A percentile compares a stretch with the other conserved stretches of the same genome.
These are phyloP conservation scores for Himalopsyche japonica DNA, from an alignment of 2,888 invertebrate species.

Conservation along the genomic window DNA sequence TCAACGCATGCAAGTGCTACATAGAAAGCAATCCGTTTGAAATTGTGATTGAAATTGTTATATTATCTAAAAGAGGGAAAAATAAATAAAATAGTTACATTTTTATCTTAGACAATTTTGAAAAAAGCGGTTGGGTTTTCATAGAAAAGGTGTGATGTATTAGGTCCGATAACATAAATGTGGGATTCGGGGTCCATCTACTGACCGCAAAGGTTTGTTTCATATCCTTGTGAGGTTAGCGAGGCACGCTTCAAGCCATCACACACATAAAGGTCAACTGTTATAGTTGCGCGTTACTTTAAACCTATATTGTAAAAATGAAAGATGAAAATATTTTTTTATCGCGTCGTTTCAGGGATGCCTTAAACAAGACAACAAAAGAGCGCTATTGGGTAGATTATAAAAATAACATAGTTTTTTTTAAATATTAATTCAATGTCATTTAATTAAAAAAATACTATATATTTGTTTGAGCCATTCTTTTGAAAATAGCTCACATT, in stretches of 20 bases:
- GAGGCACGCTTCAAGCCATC: neutral
- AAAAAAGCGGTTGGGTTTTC: neutral
- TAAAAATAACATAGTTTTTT: too few species aligned
- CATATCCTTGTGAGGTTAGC: neutral
- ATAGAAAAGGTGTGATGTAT: neutral
- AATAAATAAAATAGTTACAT: neutral
- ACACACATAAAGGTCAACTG: neutral
- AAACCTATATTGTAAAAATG: neutral
- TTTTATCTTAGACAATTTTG: neutral
- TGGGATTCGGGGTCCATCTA: neutral
- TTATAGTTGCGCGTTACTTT: neutral
- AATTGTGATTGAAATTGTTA: too few species aligned
- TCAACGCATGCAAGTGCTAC: too few species aligned
- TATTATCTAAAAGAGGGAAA: too few species aligned
- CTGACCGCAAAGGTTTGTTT: neutral
- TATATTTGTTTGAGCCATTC: too few species aligned
- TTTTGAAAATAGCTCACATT: too few species aligned
- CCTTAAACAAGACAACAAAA: too few species aligned
- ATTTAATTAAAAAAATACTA: too few species aligned
- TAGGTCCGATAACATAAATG: neutral
- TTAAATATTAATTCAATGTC: too few species aligned
- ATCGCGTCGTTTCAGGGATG: neutral
- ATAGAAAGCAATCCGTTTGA: too few species aligned
- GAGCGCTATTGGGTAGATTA: too few species aligned
- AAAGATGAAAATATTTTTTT: neutral